Evolutionary conservation across 2,888 invertebrate genomes (phyloP).

Genomic region (Limnephilus marmoratus): DNA sequence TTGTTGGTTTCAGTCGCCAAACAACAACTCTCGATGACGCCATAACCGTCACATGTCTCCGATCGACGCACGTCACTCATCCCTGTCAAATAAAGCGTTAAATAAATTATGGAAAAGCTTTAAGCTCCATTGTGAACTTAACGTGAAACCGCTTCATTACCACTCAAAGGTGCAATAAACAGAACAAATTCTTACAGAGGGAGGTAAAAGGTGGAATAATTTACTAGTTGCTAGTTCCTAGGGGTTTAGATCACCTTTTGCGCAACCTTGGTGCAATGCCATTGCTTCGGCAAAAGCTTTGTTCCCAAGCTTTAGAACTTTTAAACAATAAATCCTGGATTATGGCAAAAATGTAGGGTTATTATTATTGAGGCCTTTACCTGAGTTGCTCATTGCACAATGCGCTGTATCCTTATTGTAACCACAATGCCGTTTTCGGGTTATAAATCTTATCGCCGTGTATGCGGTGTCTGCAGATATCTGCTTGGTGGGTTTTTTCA

Average conservation of each 20-base stretch:
- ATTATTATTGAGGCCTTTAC: constrained; percentile 59
- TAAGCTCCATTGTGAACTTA: constrained; percentile 72
- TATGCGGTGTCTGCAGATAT: constrained; percentile 36
- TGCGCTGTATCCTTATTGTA: constrained; percentile 31
- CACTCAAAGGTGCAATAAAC: constrained; percentile 72
- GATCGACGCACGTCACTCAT: constrained; percentile 76
- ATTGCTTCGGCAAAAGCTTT: constrained; percentile 3
- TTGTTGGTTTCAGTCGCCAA: constrained; percentile 9
- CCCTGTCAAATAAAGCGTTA: constrained; percentile 78
- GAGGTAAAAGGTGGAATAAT: constrained; percentile 7
- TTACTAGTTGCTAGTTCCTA: not conserved
- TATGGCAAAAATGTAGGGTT: constrained; percentile 59
- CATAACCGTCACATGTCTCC: constrained; percentile 66
- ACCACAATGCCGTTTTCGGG: constrained; percentile 62
- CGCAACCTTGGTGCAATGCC: constrained; percentile 40
- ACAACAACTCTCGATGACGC: constrained; percentile 16
- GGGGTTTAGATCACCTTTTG: constrained; percentile 12
- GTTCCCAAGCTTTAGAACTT: constrained; percentile 45
- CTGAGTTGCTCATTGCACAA: constrained; percentile 59
- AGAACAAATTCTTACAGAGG: constrained; percentile 62
- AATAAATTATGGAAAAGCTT: constrained; percentile 74
- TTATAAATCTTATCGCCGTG: constrained; percentile 58
- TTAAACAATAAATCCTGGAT: constrained; percentile 62
- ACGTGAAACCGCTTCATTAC: constrained; percentile 75
- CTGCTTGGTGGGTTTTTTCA: constrained; percentile 21